Evolutionary conservation across 2,797 vertebrate species (phyloP), one percentile per base, ranked within the genome.

Genomic region (Bovichtus diacanthus): DNA sequence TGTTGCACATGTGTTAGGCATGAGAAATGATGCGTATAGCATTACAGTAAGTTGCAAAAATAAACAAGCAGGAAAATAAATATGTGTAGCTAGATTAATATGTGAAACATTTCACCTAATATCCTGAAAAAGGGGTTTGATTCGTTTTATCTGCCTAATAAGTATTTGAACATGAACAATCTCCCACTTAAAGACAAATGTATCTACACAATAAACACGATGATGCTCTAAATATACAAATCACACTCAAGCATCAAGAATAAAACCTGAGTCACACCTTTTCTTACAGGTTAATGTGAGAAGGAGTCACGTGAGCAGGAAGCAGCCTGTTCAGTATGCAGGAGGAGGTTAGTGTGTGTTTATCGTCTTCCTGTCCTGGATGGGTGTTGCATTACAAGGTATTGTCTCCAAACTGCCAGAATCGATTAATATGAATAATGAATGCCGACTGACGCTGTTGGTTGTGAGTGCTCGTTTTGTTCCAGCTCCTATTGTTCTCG

Each of bases 371-470:
- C 88, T 86, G 85, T 88, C 88, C 87, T 76, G 60, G 61, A 83
- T 71, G 79, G 88, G 89, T 93, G 91, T 95, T 87, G 88, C 81
- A 88, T 95, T 95, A 93, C 95, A 92, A 90, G 87, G 85, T 89
- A 90, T 88, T 87, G 84, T 92, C 88, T 91, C 90, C 94, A 92
- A 94, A 88, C 91, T 94, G 94, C 93, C 91, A 87, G 86, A 90
- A 93, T 94, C 95, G 94, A 95, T 95, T 93, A 94, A 91, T 86
- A 95, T 96, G 91, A 96, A 96, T 95, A 95, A 96, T 95, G 88
- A 89, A 96, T 94, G 91, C 43, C 31, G 50, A 41, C 76, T 76
- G 85, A 87, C 59, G 73, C 54, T 36, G 81, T 74, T 62, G 67
- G 78, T 86, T 70, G 54, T 56, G 74, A 87, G 86, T 50, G 78